Conservation (phyloP, 2,888 invertebrate genomes). For the Spatulosminthurus flaviceps region DNA sequence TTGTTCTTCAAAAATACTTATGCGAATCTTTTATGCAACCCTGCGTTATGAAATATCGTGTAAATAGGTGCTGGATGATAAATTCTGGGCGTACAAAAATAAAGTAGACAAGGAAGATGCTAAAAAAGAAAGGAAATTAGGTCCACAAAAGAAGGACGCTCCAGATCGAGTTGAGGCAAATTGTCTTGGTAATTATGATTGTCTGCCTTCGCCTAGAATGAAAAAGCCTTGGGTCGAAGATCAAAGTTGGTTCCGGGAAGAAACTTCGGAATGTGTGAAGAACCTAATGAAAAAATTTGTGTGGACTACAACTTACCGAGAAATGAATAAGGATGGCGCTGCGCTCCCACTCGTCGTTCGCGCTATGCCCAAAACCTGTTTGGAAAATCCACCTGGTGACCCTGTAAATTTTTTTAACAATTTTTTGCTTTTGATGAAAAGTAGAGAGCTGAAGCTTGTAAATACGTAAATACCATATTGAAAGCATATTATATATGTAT, state of each 20-base stretch:
- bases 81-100: slow-evolving; percentile 53
- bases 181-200: slow-evolving; percentile 52
- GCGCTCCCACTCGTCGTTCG: slow-evolving; percentile 54
- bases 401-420: slow-evolving; percentile 48
- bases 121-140: slow-evolving; percentile 54
- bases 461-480: not conserved
- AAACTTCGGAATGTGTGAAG: slow-evolving; percentile 55
- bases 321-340: slow-evolving; percentile 63
- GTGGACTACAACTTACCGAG: slow-evolving; percentile 60
- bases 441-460: no score
- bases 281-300: slow-evolving; percentile 57
- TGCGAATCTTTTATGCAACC: no score
- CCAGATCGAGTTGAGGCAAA: slow-evolving; percentile 46
- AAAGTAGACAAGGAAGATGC: slow-evolving; percentile 57
- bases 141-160: slow-evolving; percentile 25
- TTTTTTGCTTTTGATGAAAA: no score
- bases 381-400: slow-evolving; percentile 57
- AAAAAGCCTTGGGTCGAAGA: slow-evolving; percentile 50
- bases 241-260: slow-evolving; percentile 50
- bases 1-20: not conserved
- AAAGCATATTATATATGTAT: no score
- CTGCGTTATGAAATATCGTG: no score
- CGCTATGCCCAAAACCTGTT: slow-evolving; percentile 49
- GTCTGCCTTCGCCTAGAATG: slow-evolving; percentile 41
- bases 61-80: slow-evolving; percentile 46